Evolutionary conservation across 2,797 vertebrate species (phyloP).

Genomic region (Crocodylus rhombifer): DNA sequence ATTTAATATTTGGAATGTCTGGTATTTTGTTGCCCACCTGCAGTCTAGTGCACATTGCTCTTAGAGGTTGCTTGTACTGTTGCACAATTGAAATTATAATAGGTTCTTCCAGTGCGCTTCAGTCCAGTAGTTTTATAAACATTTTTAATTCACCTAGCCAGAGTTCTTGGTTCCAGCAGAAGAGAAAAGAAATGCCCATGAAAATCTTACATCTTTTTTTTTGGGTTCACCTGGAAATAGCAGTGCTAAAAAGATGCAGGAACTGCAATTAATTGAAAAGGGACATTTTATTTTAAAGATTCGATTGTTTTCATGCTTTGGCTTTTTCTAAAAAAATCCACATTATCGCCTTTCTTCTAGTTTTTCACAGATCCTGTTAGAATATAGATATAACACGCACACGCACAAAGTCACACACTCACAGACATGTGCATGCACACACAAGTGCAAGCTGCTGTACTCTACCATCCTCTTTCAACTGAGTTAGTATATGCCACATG

Average conservation of each 20-base stretch:
- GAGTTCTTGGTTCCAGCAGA: neutral
- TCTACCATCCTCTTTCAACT: neutral
- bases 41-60: slow-evolving; percentile 30
- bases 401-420: too few species aligned
- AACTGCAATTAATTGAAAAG: neutral
- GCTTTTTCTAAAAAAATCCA: slow-evolving; percentile 14
- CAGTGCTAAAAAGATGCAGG: slow-evolving; percentile 5
- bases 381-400: too few species aligned
- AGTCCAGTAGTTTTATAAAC: neutral
- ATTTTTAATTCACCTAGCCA: neutral
- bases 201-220: slow-evolving; percentile 15
- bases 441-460: neutral
- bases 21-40: neutral
- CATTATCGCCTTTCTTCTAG: neutral
- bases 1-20: neutral
- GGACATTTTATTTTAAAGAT: neutral
- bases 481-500: neutral
- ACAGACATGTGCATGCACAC: neutral
- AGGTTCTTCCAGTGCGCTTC: slow-evolving; percentile 9
- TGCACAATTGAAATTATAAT: slow-evolving; percentile 21
- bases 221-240: slow-evolving; percentile 5
- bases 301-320: neutral
- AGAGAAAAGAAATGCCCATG: neutral
- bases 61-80: neutral
- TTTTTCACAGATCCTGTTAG: neutral